These are phyloP conservation scores for Ennomos fuscantarius DNA, from an alignment of 2,888 invertebrate genomes.

Conservation along the genomic window DNA sequence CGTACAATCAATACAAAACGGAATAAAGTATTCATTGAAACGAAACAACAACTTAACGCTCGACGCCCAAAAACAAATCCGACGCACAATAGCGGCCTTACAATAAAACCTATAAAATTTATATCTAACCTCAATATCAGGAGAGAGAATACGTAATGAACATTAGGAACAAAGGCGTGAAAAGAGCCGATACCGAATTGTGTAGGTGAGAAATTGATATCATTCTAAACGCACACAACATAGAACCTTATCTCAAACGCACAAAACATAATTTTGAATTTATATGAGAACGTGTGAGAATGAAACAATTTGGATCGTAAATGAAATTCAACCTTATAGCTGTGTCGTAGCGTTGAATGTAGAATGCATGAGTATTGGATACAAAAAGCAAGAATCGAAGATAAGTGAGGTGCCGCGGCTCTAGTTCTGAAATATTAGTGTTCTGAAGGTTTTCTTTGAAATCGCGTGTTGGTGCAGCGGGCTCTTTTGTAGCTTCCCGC, in stretches of 20 bases:
- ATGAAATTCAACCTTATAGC: constrained; percentile 46
- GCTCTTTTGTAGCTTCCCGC: constrained; percentile 53
- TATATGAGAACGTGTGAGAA: constrained; percentile 42
- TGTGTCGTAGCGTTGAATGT: constrained; percentile 37
- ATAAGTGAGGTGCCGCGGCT: constrained; percentile 70
- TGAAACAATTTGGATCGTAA: constrained; percentile 45
- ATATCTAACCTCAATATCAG: constrained; percentile 76
- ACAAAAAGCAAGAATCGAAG: constrained; percentile 65
- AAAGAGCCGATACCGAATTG: constrained; percentile 74
- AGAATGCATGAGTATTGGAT: constrained; percentile 11
- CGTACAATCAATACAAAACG: too few species aligned
- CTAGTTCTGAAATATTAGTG: constrained; percentile 73
- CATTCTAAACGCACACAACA: constrained; percentile 38
- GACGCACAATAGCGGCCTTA: constrained; percentile 58
- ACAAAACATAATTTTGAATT: constrained; percentile 49
- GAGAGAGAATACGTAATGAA: constrained; percentile 80
- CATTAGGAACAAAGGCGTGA: constrained; percentile 80
- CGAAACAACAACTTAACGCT: constrained; percentile 48
- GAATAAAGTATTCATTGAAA: constrained; percentile 56
- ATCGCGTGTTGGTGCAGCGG: constrained; percentile 57
- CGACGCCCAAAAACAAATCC: constrained; percentile 61
- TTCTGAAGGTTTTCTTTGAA: constrained; percentile 70
- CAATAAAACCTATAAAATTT: constrained; percentile 76
- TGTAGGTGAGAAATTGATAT: constrained; percentile 73
- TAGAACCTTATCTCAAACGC: constrained; percentile 40